Conservation (phyloP, 2,888 invertebrate species). For the Ecdyonurus torrentis region DNA sequence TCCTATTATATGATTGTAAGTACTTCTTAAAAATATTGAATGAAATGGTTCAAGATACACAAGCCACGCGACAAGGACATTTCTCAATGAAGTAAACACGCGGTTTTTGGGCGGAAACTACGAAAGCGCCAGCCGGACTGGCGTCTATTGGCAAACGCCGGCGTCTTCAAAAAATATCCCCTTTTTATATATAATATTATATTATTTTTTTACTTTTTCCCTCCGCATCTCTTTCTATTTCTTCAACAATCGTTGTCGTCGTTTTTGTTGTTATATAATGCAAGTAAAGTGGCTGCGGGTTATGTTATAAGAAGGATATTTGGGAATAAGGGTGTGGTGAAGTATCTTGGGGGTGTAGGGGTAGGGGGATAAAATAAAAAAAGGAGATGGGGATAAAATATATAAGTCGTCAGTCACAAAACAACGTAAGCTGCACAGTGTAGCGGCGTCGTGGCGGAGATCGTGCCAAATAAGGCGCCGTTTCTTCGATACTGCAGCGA, state of each 20-base stretch:
- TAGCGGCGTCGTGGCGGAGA: not conserved
- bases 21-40: no score
- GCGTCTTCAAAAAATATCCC: not conserved
- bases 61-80: not conserved
- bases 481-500: not conserved
- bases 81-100: not conserved
- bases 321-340: not conserved
- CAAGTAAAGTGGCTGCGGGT: not conserved
- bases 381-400: not conserved
- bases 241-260: no score
- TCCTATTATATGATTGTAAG: no score
- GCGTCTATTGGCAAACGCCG: not conserved
- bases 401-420: not conserved
- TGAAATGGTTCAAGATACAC: no score
- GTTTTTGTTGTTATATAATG: no score
- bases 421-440: not conserved
- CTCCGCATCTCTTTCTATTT: no score
- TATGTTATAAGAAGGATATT: not conserved
- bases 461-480: not conserved
- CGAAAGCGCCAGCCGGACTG: not conserved
- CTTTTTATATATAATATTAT: no score
- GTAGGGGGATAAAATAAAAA: not conserved
- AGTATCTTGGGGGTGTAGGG: not conserved
- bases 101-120: not conserved
- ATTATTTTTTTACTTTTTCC: no score